A percentile compares a stretch with the other conserved stretches of the same genome.
Evolutionary conservation across 1,140 invertebrate genomes (phyloP).

Genomic region (Pseudomyrmex concolor): DNA sequence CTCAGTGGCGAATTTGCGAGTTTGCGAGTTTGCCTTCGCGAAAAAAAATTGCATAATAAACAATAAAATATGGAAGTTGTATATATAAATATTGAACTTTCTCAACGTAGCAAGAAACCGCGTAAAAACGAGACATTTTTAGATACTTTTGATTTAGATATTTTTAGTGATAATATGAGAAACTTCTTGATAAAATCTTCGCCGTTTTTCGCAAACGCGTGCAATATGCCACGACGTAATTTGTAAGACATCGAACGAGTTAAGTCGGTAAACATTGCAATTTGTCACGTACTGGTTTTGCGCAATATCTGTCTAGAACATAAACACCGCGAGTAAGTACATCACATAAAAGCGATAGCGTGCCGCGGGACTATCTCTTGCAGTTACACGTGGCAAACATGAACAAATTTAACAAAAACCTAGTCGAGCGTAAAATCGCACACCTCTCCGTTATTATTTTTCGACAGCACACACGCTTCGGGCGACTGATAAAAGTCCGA

Average conservation of each 20-base stretch:
- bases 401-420: no score
- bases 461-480: no score
- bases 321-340: constrained; percentile 23
- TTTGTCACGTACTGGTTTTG: constrained; percentile 26
- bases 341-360: constrained; percentile 37
- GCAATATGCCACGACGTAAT: background rate
- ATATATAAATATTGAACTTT: background rate
- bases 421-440: no score
- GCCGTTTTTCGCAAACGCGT: background rate
- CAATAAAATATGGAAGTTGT: no score
- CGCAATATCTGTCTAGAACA: constrained; percentile 32
- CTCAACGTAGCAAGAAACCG: background rate
- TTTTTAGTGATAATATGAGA: no score
- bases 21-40: no score
- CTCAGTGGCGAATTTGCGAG: no score
- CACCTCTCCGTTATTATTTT: no score
- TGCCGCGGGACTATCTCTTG: constrained; percentile 10
- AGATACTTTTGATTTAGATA: no score
- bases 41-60: no score
- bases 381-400: constrained; percentile 26
- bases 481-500: no score
- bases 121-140: background rate
- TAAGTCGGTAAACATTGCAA: constrained; percentile 36
- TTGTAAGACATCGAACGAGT: constrained; percentile 27
- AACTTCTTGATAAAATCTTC: constrained; percentile 16